Evolutionary conservation across 2,888 invertebrate species (phyloP), one percentile per base, ranked within the genome.

Genomic region (Amiota mariae): DNA sequence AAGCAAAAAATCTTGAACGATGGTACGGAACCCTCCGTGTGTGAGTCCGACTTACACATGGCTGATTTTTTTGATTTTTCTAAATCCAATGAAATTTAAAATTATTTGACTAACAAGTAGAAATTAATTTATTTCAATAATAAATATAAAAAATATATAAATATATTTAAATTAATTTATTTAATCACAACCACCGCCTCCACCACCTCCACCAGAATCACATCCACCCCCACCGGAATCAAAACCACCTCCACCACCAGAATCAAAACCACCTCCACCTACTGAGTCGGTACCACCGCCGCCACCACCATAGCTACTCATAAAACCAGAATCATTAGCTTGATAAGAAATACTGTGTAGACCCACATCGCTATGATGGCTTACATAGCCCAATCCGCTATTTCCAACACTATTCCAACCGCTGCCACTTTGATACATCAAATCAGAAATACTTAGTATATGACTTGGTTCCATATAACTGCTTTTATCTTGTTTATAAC

Each of bases 151-250:
- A n/a, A 54, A 54, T 12, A 12, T 54, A 54, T 12, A n/a, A n/a
- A 54, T 54, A n/a, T 13, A 13, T 9, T 12, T 6, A 4, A 36
- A 36, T 36, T 24, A 59, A 20, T 59, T 59, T 24, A 8, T 20
- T 59, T 18, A 59, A 59, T 59, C 59, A 59, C 59, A 59, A 59
- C 20, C 59, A 18, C 59, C 15, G 8, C 54, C 54, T n/a, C 54
- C 54, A 54, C 54, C 54, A 1, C 54, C 54, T 15, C 54, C 54
- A 54, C 51, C 67, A 49, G 15, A 66, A 48, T 46, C 61, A 11
- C 67, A 24, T 13, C 24, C 67, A n/a, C 67, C 67, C 11, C 24
- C 24, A 18, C 67, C 67, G 1, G 67, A 68, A 51, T 68, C 67
- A 24, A 18, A 47, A 8, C 64, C 64, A 48, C 47, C 47, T 13